A percentile compares a stretch with the other conserved stretches of the same genome.
Conservation (phyloP, 2,113 vertebrate genomes). For the Oreochromis tanganicae region DNA sequence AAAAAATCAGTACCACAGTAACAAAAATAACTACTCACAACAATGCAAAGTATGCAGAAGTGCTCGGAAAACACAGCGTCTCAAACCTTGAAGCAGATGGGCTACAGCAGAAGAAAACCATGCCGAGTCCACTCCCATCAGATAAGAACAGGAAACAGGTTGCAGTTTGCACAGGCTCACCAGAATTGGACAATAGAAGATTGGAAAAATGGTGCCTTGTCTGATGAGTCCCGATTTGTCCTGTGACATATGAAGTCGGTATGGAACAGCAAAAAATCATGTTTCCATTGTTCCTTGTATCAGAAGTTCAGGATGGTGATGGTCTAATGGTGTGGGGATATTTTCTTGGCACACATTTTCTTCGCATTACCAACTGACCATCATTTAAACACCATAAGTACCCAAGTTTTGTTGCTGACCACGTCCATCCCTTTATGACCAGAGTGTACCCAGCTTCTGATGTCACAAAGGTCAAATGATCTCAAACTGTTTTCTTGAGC, state of each 20-base stretch:
- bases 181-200: background rate
- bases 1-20: background rate
- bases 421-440: background rate
- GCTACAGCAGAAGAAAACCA: background rate
- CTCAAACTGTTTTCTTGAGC: background rate
- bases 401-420: background rate
- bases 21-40: background rate
- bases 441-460: background rate
- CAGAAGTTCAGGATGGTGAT: background rate
- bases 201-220: background rate
- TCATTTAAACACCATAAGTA: background rate
- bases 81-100: background rate
- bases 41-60: background rate
- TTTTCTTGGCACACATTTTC: background rate
- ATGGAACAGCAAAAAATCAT: background rate
- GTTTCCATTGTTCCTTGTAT: background rate
- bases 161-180: background rate
- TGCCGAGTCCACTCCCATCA: background rate
- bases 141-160: background rate
- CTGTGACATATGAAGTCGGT: background rate
- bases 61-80: background rate
- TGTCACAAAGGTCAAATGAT: background rate
- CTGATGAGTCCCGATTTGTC: background rate
- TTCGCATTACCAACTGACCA: background rate
- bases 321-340: background rate